A percentile compares a stretch with the other conserved stretches of the same genome.
Conservation (phyloP, 2,797 vertebrate genomes). For the Oryzias dopingdopingensis region DNA sequence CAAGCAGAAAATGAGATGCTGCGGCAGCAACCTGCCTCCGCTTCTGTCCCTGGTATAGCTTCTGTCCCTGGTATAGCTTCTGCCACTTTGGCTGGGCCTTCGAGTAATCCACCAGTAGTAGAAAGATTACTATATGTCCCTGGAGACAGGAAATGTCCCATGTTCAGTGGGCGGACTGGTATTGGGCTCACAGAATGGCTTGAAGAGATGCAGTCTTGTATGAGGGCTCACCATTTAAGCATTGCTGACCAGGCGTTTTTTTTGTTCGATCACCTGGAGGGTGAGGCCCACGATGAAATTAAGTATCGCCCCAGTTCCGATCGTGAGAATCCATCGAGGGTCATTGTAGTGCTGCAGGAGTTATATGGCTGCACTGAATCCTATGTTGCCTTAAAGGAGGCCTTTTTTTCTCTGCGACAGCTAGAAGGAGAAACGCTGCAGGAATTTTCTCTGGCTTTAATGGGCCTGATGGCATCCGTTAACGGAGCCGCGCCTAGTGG, state of each 20-base stretch:
- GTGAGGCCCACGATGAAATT: background rate
- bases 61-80: too few species aligned
- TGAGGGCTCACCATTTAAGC: background rate
- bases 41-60: too few species aligned
- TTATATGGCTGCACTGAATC: background rate
- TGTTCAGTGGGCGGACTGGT: background rate
- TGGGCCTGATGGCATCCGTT: background rate
- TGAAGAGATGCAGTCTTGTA: background rate
- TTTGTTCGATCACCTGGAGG: background rate
- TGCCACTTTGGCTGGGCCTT: too few species aligned
- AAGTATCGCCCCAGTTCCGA: background rate
- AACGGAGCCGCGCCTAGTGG: background rate
- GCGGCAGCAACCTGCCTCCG: too few species aligned
- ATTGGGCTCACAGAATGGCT: slow-evolving; percentile 1
- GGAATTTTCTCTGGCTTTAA: background rate
- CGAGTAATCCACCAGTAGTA: background rate
- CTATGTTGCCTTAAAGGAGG: background rate
- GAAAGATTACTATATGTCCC: background rate
- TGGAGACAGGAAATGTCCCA: background rate
- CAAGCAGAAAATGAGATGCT: too few species aligned
- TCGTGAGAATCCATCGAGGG: background rate
- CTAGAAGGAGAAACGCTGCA: background rate
- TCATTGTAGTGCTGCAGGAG: background rate
- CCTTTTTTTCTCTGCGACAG: background rate
- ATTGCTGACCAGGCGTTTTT: background rate